Conservation (phyloP, 2,113 vertebrate species). For the Hemiprocne comata region DNA sequence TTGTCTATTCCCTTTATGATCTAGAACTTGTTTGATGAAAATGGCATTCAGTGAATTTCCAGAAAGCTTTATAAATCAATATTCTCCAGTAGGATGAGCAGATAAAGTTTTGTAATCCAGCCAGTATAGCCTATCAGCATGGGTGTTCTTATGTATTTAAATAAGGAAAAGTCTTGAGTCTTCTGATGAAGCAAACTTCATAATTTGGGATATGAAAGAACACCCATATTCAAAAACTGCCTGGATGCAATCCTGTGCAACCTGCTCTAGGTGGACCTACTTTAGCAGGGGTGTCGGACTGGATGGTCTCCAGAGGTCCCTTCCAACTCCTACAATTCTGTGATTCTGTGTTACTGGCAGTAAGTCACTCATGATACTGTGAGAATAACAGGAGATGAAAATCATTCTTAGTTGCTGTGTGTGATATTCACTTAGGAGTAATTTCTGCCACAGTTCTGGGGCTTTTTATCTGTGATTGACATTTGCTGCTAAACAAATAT, state of each 20-base stretch:
- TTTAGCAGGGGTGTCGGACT: too few species aligned
- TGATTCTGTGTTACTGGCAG: neutral
- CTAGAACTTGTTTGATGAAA: neutral
- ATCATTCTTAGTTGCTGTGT: neutral
- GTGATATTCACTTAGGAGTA: neutral
- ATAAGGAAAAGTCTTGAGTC: neutral
- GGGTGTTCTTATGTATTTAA: neutral
- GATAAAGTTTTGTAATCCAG: neutral
- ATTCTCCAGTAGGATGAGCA: neutral
- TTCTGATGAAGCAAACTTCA: neutral
- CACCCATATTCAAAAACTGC: neutral
- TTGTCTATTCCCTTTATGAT: neutral
- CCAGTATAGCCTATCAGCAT: neutral
- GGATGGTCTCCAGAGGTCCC: too few species aligned
- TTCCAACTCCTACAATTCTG: too few species aligned
- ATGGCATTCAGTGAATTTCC: neutral
- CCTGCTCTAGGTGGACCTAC: too few species aligned
- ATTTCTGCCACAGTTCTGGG: neutral
- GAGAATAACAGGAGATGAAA: neutral
- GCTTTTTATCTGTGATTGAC: neutral
- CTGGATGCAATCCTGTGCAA: too few species aligned
- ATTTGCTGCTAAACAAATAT: neutral
- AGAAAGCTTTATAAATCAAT: neutral
- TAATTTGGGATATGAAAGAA: neutral
- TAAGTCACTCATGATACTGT: neutral